Evolutionary conservation across 2,888 invertebrate genomes (phyloP), one percentile per base, ranked within the genome.

Genomic region (Leuctra nigra): DNA sequence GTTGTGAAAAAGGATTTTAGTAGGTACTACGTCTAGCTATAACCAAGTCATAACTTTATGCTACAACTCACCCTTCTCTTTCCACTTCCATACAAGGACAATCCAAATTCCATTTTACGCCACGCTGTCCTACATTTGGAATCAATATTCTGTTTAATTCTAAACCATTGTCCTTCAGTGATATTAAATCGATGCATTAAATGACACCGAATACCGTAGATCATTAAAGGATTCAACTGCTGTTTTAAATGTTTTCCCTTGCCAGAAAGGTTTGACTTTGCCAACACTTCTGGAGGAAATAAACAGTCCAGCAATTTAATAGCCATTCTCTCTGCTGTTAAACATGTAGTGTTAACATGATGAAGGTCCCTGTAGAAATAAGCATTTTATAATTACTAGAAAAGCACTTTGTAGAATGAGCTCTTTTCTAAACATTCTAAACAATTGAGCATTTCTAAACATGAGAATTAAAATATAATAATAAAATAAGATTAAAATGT

Each of bases 301-400:
- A 77, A 64, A 62, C 74, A 74, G 64, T 77, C 77, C 25, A 77
- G 65, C 36, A 77, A 65, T 1, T 75, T 75, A 4, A 77, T 66
- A 1, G 76, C 77, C 76, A 77, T 76, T 66, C 77, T 77, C 62
- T 76, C 76, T 22, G 76, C 70, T n/a, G 75, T 75, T 13, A 72
- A 69, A 64, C 76, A 77, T 57, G 73, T 73, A 11, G 73, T 72
- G 63, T 76, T 75, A 52, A 77, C 72, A 60, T 75, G 74, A n/a
- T 75, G 65, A n/a, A 77, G 65, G 59, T 68, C 66, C 39, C 70
- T 70, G 58, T 33, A 62, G 56, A 56, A 14, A 47, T 36, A 39
- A 29, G 7, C 6, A 6, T 6, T 29, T 29, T 11, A 29, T n/a
- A n/a, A n/a, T n/a, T 29, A 29, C 29, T 6, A 7, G 11, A 7